Evolutionary conservation across 2,888 invertebrate genomes (phyloP).

Genomic region (Entomobrya multifasciata): DNA sequence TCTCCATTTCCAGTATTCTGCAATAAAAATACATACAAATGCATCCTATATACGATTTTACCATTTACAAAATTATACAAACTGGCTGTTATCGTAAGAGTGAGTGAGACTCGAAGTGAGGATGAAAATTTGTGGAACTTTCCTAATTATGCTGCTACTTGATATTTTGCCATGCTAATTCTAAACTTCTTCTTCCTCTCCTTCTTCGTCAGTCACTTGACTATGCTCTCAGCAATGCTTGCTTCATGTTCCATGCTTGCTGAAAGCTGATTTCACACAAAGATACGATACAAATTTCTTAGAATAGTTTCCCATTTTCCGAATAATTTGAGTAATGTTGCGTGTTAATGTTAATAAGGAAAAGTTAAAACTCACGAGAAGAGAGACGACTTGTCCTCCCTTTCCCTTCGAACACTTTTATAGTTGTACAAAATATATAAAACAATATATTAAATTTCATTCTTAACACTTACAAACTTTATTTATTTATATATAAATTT

Average conservation of each 20-base stretch:
- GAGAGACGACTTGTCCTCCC: background rate
- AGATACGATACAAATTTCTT: slow-evolving; percentile 17
- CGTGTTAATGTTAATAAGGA: slow-evolving; percentile 38
- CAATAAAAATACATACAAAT: too few species aligned
- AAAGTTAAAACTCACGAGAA: slow-evolving; percentile 9
- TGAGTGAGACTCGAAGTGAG: too few species aligned
- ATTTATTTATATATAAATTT: background rate
- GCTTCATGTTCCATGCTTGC: background rate
- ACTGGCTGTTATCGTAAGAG: too few species aligned
- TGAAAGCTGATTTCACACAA: slow-evolving; percentile 22
- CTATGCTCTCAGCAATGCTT: too few species aligned
- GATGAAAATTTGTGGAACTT: slow-evolving; percentile 11
- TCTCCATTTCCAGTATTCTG: too few species aligned
- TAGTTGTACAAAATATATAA: background rate
- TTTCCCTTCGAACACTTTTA: background rate
- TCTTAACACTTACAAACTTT: background rate
- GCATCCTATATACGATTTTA: too few species aligned
- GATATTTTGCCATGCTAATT: slow-evolving; percentile 46
- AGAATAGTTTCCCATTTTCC: slow-evolving; percentile 9
- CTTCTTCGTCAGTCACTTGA: slow-evolving; percentile 28
- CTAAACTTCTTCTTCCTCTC: background rate
- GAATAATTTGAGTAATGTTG: slow-evolving; percentile 47
- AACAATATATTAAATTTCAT: background rate
- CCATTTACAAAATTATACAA: too few species aligned
- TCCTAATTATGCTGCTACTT: slow-evolving; percentile 5